Base-by-base conservation (phyloP, 2,797 vertebrate species). In the Labroides dimidiatus region DNA sequence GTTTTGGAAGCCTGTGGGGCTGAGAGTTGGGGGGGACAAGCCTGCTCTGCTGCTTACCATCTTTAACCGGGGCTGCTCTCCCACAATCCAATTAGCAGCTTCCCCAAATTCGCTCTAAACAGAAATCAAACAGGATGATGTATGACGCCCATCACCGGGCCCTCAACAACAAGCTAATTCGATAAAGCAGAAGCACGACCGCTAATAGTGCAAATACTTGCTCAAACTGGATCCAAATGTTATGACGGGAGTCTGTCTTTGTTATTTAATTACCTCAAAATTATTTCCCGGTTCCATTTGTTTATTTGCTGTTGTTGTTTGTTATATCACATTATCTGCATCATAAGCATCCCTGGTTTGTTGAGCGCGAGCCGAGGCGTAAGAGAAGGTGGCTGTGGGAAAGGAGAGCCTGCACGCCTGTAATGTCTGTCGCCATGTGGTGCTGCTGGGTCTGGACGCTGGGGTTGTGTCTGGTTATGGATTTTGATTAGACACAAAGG, bases 401-500 rank as follows among this genome's bases (percentile, higher is more conserved):
- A 72, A 53, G 61, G 47, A 65, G 44, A 4, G 55, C 73, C 2
- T 43, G 68, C 62, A 39, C 76, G 80, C 78, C 62, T 14, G 30
- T 68, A 15, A 82, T 87, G 80, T 79, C 43, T 60, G 44, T 44
- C 1, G 63, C 79, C 71, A 64, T 87, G 55, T 70, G 66, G 73
- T 81, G 61, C 47, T 16, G 67, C 75, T 16, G 56, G 62, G 57
- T 84, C 69, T 63, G 76, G 70, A 78, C 27, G 50, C 58, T 6
- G 16, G 70, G 50, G 72, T 27, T 27, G 56, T 84, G 82, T 85
- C 68, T 77, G 85, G 77, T 77, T 86, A 70, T 82, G 77, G 84
- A 86, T 90, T 89, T 84, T 91, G 91, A 92, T 92, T 88, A 91
- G 87, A 92, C 87, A 86, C 73, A 81, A 84, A 83, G 79, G 84